phyloP scores from a whole-genome alignment of 2,888 invertebrate species.

The Octodonta nipae region DNA sequence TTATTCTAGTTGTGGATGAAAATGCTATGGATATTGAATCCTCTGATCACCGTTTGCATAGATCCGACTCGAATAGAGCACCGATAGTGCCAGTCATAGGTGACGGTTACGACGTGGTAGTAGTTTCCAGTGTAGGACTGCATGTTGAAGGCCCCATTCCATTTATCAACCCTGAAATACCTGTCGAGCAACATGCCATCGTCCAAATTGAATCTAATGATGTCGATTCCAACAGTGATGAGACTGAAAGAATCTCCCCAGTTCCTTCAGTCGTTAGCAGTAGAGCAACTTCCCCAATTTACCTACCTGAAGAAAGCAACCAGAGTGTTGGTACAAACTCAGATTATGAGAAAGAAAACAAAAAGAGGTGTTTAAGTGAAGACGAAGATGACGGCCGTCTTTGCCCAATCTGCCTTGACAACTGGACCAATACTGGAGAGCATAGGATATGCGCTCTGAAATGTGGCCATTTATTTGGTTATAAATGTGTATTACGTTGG shows the following conservation, averaged over 20 bases:
- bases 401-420: conserved; percentile 81
- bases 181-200: conserved; percentile 12
- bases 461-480: conserved; percentile 88
- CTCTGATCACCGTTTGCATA: conserved; percentile 3
- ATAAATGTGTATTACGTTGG: conserved; percentile 67
- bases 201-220: conserved; percentile 12
- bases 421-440: conserved; percentile 73
- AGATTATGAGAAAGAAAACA: conserved; percentile 6
- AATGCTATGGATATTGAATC: conserved; percentile 15
- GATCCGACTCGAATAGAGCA: neutral
- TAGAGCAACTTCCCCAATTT: conserved; percentile 10
- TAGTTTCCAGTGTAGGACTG: conserved; percentile 10
- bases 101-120: conserved; percentile 8
- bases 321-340: conserved; percentile 8
- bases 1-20: conserved; percentile 9
- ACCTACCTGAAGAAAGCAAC: conserved; percentile 15
- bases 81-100: neutral
- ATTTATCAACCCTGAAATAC: conserved; percentile 12
- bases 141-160: conserved; percentile 13
- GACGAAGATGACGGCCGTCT: conserved; percentile 52
- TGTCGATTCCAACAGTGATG: conserved; percentile 7
- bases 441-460: conserved; percentile 76
- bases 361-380: conserved; percentile 15
- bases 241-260: conserved; percentile 8
- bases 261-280: conserved; percentile 10